Evolutionary conservation across 2,113 vertebrate genomes (phyloP).

Genomic region (Ctenomys sociabilis): DNA sequence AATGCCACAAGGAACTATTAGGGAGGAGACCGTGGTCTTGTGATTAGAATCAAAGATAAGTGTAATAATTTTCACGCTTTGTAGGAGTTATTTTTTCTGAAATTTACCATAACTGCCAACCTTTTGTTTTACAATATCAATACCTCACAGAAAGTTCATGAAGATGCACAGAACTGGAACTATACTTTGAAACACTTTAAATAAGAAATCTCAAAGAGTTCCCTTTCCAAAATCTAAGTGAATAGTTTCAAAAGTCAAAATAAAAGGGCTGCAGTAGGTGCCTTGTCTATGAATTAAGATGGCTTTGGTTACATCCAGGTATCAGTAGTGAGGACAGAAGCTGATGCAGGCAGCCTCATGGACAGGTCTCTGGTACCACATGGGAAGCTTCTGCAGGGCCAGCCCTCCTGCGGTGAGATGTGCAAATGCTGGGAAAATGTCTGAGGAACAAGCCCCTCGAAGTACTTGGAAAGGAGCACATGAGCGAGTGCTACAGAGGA

Average conservation of each 20-base stretch:
- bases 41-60: background rate
- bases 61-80: background rate
- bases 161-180: constrained; percentile 10
- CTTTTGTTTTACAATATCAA: constrained; percentile 6
- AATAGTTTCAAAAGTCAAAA: background rate
- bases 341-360: background rate
- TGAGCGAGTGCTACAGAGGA: background rate
- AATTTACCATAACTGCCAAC: background rate
- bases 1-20: background rate
- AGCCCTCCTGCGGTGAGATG: background rate
- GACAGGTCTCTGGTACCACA: background rate
- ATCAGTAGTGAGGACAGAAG: too few relatives aligned
- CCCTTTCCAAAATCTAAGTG: constrained; percentile 25
- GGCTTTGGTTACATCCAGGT: background rate
- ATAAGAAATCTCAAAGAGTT: constrained; percentile 23
- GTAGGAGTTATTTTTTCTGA: background rate
- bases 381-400: background rate
- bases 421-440: background rate
- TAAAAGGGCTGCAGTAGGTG: background rate
- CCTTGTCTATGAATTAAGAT: background rate
- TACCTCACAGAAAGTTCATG: background rate
- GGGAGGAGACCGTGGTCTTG: background rate
- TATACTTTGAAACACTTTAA: constrained; percentile 13
- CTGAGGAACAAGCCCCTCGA: background rate
- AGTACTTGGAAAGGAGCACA: background rate